Percentiles rank a stretch among this genome's conserved stretches.
These are phyloP conservation scores for Papilio gigon DNA, from an alignment of 2,888 invertebrate species.

Conservation along the genomic window DNA sequence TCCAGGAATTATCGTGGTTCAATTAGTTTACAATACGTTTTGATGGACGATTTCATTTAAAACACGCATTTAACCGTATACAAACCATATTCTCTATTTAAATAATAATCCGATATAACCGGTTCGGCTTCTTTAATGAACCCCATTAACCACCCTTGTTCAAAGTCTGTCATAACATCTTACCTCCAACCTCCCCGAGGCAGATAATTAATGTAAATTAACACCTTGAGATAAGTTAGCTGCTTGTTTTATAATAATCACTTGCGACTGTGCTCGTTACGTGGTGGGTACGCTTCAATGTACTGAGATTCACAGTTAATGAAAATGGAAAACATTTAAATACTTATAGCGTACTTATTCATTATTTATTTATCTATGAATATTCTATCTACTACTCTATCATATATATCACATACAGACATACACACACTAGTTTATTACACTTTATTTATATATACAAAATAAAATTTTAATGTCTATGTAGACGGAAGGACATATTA, in stretches of 20 bases:
- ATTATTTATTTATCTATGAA: no score
- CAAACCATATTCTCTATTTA: neutral
- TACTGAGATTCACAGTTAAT: slow-evolving; percentile 1
- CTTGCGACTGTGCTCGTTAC: slow-evolving; percentile 53
- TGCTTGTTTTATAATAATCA: slow-evolving; percentile 67
- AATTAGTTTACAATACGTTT: no score
- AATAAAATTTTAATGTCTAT: no score
- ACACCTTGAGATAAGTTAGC: slow-evolving; percentile 66
- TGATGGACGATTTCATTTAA: no score
- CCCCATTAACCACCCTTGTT: slow-evolving; percentile 61
- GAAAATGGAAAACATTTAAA: neutral
- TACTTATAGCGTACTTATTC: no score
- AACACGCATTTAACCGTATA: neutral
- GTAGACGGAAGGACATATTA: no score
- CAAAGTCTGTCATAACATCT: slow-evolving; percentile 70
- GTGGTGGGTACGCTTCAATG: slow-evolving; percentile 60
- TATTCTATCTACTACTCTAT: no score
- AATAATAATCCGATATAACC: slow-evolving; percentile 47
- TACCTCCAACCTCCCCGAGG: slow-evolving; percentile 54
- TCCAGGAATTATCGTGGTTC: no score
- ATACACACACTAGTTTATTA: no score
- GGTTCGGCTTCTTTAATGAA: slow-evolving; percentile 41
- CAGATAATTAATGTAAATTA: slow-evolving; percentile 74
- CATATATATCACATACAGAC: no score
- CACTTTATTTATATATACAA: no score